These are phyloP conservation scores for Ophion ventricosus DNA, from an alignment of 2,888 invertebrate genomes.

Conservation along the genomic window DNA sequence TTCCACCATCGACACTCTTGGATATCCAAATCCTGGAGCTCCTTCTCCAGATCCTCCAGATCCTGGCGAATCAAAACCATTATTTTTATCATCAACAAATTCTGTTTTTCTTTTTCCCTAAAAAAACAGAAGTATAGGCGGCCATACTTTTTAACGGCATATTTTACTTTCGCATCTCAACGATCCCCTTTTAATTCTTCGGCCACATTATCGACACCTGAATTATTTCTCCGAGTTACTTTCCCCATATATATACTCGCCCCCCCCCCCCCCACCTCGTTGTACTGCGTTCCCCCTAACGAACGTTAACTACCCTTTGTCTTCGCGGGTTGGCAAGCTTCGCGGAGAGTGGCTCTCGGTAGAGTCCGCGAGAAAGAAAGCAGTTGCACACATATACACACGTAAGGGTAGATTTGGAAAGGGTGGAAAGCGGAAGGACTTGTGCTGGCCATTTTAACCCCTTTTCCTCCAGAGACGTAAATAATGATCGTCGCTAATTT, in stretches of 20 bases:
- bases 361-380: conserved; percentile 51
- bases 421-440: conserved; percentile 55
- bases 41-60: no score
- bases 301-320: conserved; percentile 78
- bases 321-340: conserved; percentile 71
- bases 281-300: conserved; percentile 67
- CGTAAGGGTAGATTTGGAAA: conserved; percentile 28
- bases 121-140: no score
- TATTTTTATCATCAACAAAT: no score
- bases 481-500: conserved; percentile 83
- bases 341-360: conserved; percentile 42
- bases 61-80: no score
- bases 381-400: conserved; percentile 41
- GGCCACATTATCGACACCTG: conserved; percentile 66
- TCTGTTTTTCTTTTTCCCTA: no score
- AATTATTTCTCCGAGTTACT: conserved; percentile 64
- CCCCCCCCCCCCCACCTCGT: conserved; percentile 50
- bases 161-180: background rate
- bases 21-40: no score
- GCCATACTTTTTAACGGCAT: background rate
- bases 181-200: conserved; percentile 46
- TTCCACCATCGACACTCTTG: no score
- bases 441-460: conserved; percentile 77
- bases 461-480: conserved; percentile 81
- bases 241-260: conserved; percentile 2